Conservation (phyloP, 2,113 vertebrate species). For the Eretmochelys imbricata region DNA sequence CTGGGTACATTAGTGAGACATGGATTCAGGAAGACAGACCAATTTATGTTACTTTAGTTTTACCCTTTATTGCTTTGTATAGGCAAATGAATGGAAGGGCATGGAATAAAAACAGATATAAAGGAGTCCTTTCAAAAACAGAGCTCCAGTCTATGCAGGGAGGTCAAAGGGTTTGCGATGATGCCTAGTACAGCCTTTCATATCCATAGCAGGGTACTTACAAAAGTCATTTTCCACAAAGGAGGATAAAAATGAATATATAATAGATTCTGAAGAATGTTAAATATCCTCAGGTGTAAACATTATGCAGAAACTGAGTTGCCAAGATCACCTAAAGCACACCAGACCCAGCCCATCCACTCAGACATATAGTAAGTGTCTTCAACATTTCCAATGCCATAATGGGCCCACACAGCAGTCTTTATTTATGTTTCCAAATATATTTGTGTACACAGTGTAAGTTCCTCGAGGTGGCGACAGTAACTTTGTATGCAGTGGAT, state of each 20-base stretch:
- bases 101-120: constrained; percentile 84
- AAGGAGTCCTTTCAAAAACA: constrained; percentile 75
- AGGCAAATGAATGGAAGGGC: constrained; percentile 91
- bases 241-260: constrained; percentile 65
- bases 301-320: constrained; percentile 41
- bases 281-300: constrained; percentile 4
- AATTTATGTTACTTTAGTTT: constrained; percentile 95
- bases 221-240: constrained; percentile 68
- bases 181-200: constrained; percentile 68
- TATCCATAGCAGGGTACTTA: constrained; percentile 70
- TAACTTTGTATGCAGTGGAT: neutral
- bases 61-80: constrained; percentile 88
- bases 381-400: neutral
- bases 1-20: constrained; percentile 98
- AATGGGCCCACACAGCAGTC: neutral
- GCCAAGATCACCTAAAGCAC: neutral
- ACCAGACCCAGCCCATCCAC: neutral
- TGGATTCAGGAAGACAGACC: constrained; percentile 94
- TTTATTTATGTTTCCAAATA: neutral
- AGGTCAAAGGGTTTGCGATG: constrained; percentile 68
- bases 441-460: neutral
- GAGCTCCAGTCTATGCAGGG: constrained; percentile 60
- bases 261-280: constrained; percentile 65
- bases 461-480: neutral
- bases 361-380: neutral